Evolutionary conservation across 2,888 invertebrate genomes (phyloP).

Genomic region (Acanthosepion lycidas): DNA sequence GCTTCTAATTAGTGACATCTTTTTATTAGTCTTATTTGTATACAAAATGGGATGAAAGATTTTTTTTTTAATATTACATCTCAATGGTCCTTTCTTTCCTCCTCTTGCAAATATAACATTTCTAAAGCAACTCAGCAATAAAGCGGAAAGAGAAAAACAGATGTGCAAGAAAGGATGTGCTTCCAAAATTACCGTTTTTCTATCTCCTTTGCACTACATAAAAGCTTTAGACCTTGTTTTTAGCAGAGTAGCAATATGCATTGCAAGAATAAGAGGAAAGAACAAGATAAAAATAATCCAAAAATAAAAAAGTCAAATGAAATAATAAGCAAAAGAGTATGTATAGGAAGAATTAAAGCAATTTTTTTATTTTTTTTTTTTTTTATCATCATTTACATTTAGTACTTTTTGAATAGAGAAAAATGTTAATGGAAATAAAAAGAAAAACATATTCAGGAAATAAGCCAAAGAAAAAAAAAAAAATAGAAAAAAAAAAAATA

Average conservation of each 20-base stretch:
- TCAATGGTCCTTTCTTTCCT: background rate
- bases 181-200: background rate
- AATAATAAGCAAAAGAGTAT: background rate
- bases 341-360: conserved; percentile 33
- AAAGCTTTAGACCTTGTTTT: background rate
- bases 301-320: background rate
- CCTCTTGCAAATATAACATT: background rate
- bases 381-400: background rate
- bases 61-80: too few relatives aligned
- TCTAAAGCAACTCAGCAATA: background rate
- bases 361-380: background rate
- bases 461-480: background rate
- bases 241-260: background rate
- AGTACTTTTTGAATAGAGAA: conserved; percentile 2
- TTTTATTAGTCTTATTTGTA: too few relatives aligned
- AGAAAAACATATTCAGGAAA: background rate
- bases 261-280: background rate
- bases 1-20: too few relatives aligned
- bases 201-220: background rate
- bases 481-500: background rate
- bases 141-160: background rate
- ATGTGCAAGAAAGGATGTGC: background rate
- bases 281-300: background rate
- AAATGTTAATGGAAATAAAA: background rate
- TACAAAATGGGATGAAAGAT: too few relatives aligned